Percentiles rank a stretch among this genome's conserved stretches.
Conservation (phyloP, 1,140 invertebrate genomes). For the Papilio aristodemus region DNA sequence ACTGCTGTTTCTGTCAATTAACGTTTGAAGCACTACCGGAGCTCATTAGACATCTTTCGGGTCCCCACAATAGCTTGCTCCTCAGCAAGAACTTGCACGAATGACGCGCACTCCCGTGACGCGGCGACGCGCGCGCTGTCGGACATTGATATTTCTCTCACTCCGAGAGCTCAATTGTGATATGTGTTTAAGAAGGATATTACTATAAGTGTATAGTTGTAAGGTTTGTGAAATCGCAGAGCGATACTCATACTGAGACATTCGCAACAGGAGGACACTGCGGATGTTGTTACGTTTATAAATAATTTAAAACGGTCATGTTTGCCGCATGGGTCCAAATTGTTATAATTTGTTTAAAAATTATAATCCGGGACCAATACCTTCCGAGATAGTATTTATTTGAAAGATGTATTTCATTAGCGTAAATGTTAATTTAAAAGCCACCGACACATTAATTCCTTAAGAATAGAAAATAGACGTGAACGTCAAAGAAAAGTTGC, state of each 20-base stretch:
- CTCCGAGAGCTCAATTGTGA: constrained; percentile 74
- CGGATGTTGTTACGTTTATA: constrained; percentile 63
- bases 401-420: constrained; percentile 79
- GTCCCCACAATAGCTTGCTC: constrained; percentile 91
- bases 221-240: constrained; percentile 71
- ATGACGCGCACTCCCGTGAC: constrained; percentile 78
- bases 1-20: constrained; percentile 92
- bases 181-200: constrained; percentile 75
- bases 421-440: constrained; percentile 78
- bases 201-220: constrained; percentile 66
- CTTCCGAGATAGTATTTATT: constrained; percentile 81
- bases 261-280: constrained; percentile 55
- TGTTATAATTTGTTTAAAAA: constrained; percentile 82
- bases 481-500: constrained; percentile 75
- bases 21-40: constrained; percentile 91
- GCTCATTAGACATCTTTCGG: constrained; percentile 90
- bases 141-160: constrained; percentile 74
- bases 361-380: constrained; percentile 81
- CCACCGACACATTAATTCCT: constrained; percentile 80
- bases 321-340: constrained; percentile 79
- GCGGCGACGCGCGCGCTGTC: constrained; percentile 53
- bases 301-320: constrained; percentile 69
- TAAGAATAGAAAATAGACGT: constrained; percentile 79
- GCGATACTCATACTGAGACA: constrained; percentile 70
- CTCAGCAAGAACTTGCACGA: constrained; percentile 92